These are phyloP conservation scores for Apostichopus japonicus DNA, from an alignment of 35 echinoderm and acorn worm genomes.

Conservation along the genomic window DNA sequence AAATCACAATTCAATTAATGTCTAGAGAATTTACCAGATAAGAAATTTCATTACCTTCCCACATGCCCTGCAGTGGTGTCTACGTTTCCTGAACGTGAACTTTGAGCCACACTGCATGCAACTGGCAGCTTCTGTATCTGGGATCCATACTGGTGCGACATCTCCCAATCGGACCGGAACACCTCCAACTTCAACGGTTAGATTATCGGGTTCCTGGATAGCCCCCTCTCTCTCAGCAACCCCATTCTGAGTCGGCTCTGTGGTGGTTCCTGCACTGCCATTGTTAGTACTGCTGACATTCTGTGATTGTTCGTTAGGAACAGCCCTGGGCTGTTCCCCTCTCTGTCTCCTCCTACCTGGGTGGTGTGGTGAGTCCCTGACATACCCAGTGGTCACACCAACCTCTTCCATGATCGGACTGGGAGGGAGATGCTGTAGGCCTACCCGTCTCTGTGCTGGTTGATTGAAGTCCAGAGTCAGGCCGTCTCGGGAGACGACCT, in stretches of 20 bases:
- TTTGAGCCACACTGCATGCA: conserved; percentile 93
- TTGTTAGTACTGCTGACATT: conserved; percentile 20
- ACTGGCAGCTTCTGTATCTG: conserved; percentile 79
- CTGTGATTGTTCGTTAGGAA: background rate
- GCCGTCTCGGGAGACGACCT: conserved; percentile 52
- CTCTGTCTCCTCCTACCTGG: conserved; percentile 1
- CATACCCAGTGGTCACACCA: conserved; percentile 29
- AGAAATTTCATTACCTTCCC: conserved; percentile 75
- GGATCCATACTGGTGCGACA: conserved; percentile 93
- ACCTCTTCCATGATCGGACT: conserved; percentile 70
- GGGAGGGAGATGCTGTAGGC: conserved; percentile 64
- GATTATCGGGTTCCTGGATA: conserved; percentile 15
- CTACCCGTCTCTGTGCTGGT: conserved; percentile 52
- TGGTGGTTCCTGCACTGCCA: conserved; percentile 2
- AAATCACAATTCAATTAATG: too few relatives aligned
- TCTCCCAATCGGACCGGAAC: conserved; percentile 61
- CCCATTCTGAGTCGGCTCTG: conserved; percentile 8
- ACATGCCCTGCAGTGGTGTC: conserved; percentile 99
- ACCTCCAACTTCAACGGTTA: conserved; percentile 31
- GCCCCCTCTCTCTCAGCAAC: conserved; percentile 47
- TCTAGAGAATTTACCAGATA: too few relatives aligned
- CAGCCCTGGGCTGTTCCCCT: background rate
- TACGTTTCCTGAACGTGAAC: conserved; percentile 95
- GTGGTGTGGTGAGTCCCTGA: conserved; percentile 24
- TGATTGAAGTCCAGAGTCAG: conserved; percentile 82